phyloP scores from a whole-genome alignment of 2,797 vertebrate genomes.

The Megalops cyprinoides region DNA sequence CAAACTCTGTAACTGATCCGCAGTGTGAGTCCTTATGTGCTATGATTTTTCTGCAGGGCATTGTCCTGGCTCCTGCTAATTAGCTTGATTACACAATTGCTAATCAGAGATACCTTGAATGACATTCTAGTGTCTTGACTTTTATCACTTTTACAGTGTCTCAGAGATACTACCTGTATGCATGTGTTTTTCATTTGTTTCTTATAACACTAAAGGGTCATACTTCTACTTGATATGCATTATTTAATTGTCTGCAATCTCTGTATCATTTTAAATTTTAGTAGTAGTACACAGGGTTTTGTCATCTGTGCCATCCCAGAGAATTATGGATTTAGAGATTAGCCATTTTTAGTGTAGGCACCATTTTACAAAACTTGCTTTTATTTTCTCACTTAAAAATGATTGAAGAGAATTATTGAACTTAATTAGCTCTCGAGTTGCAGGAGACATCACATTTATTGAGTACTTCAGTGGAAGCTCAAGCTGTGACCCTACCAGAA shows the following conservation, averaged over 20 bases:
- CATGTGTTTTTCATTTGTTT: not conserved
- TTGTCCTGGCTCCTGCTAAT: slow-evolving; percentile 55
- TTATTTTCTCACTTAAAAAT: not conserved
- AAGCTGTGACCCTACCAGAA: slow-evolving; percentile 11
- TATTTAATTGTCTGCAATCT: too few relatives aligned
- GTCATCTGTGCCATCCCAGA: not conserved
- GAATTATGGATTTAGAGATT: not conserved
- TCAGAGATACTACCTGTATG: not conserved
- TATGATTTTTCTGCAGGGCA: slow-evolving; percentile 56
- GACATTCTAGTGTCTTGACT: slow-evolving; percentile 53
- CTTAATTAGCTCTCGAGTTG: slow-evolving; percentile 23
- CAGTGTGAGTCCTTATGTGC: slow-evolving; percentile 54
- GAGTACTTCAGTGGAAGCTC: slow-evolving; percentile 13
- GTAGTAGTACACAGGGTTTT: too few relatives aligned
- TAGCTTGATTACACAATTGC: slow-evolving; percentile 54
- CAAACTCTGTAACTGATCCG: slow-evolving; percentile 58
- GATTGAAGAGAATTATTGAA: slow-evolving; percentile 19
- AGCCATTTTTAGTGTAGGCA: not conserved
- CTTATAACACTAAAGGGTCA: too few relatives aligned
- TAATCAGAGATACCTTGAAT: slow-evolving; percentile 34
- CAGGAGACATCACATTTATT: not conserved
- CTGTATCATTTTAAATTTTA: too few relatives aligned
- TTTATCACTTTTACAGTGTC: not conserved
- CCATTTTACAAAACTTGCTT: not conserved
- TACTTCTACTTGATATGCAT: too few relatives aligned